Evolutionary conservation across 2,113 vertebrate species (phyloP).

Genomic region (Xenopus tropicalis): UCB_Xtro_10.0 CM004447.2:12723501-12724000

Average conservation of each 20-base stretch:
- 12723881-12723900: conserved; percentile 19
- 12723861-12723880: conserved; percentile 23
- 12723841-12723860: conserved; percentile 37
- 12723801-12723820: conserved; percentile 34
- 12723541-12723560: conserved; percentile 4
- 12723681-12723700: conserved; percentile 26
- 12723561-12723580: conserved; percentile 14
- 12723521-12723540: conserved; percentile 21
- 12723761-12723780: conserved; percentile 41
- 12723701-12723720: conserved; percentile 41
- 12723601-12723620: conserved; percentile 21
- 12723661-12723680: conserved; percentile 37
- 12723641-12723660: conserved; percentile 28
- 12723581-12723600: background rate
- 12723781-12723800: conserved; percentile 41
- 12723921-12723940: background rate
- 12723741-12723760: conserved; percentile 37
- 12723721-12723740: conserved; percentile 34
- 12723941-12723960: conserved; percentile 12
- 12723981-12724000: too few species aligned
- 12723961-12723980: background rate
- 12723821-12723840: conserved; percentile 27
- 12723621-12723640: conserved; percentile 28
- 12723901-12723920: conserved; percentile 11
- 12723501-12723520: conserved; percentile 4